A percentile compares a stretch with the other conserved stretches of the same genome.
phyloP scores from a whole-genome alignment of 2,888 invertebrate species.

The Nemapogon koenigi region DNA sequence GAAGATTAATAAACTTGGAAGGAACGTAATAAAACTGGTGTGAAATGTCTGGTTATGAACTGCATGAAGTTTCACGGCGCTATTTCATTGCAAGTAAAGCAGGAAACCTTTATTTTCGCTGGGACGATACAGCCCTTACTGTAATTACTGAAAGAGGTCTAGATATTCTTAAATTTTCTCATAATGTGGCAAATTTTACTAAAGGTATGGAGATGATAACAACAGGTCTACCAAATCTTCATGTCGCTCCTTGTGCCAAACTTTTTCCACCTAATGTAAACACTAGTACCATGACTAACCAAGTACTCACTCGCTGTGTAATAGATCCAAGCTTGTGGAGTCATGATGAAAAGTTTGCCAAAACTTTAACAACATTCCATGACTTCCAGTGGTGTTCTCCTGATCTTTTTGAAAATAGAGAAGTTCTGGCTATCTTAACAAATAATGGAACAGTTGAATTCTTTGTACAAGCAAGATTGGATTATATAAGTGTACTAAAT shows the following conservation, averaged over 20 bases:
- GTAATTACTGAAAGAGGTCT: slow-evolving; percentile 35
- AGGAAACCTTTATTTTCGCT: slow-evolving; percentile 28
- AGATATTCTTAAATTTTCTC: slow-evolving; percentile 28
- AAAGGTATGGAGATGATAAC: not conserved
- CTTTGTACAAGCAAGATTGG: slow-evolving; percentile 20
- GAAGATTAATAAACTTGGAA: no score
- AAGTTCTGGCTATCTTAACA: slow-evolving; percentile 35
- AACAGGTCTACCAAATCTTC: not conserved
- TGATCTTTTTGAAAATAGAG: slow-evolving; percentile 23
- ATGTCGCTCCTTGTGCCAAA: not conserved
- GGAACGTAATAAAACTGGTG: no score
- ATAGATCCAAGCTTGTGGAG: slow-evolving; percentile 42
- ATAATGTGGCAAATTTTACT: not conserved
- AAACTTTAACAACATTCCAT: slow-evolving; percentile 30
- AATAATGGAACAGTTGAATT: slow-evolving; percentile 42
- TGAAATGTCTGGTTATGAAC: not conserved
- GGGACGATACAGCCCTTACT: slow-evolving; percentile 31
- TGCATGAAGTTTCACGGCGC: not conserved
- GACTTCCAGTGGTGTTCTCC: slow-evolving; percentile 38
- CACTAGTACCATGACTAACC: slow-evolving; percentile 25
- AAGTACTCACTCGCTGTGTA: slow-evolving; percentile 36
- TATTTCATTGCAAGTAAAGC: slow-evolving; percentile 21
- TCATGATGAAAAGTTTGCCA: slow-evolving; percentile 30
- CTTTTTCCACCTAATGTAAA: not conserved
- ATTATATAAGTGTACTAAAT: slow-evolving; percentile 28